Base-by-base conservation (phyloP, 2,888 invertebrate genomes). In the Perdita meconis region DNA sequence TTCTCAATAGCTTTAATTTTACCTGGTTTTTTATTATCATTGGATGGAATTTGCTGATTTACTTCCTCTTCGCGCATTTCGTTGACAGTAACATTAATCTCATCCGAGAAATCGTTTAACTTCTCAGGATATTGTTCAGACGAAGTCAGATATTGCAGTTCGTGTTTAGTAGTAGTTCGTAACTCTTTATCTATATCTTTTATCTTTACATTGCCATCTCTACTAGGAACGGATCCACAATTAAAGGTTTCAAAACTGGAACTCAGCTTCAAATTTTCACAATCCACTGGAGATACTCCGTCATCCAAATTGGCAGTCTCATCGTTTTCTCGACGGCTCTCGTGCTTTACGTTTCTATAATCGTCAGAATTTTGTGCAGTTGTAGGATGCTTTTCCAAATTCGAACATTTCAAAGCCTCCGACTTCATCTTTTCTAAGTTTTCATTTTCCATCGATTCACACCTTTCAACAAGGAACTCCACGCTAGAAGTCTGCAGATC, bases 361-460 rank as follows among this genome's bases (percentile, higher is more conserved):
- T 40, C 16, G 8, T 16, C 10, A 10, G 8, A 12, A 38, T 19
- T 0, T 8, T 47, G 19, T 2, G 8, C n/a, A n/a, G 13, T 13
- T 60, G 3, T 2, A 2, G 3, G 24, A 30, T 19, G 6, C 5
- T 5, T 51, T 19, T 8, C 16, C 0, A 38, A 1, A 13, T 53
- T 10, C 0, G 0, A 19, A 3, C 13, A 5, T 4, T 5, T 1
- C 1, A 19, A 4, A 1, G 47, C 1, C 6, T 4, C 40, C 8
- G 47, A 34, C 2, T 38, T 12, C 1, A 59, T 74, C 22, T 8
- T 59, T 6, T 59, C 59, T 8, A 61, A 26, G n/a, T 30, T 42
- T 13, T 22, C 34, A 12, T 1, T 19, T 4, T 36, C 55, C 24
- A 34, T 0, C 0, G 55, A 57, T 4, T 38, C 36, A 6, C 40